Conservation (phyloP, 2,888 invertebrate genomes). For the Beris chalybata region DNA sequence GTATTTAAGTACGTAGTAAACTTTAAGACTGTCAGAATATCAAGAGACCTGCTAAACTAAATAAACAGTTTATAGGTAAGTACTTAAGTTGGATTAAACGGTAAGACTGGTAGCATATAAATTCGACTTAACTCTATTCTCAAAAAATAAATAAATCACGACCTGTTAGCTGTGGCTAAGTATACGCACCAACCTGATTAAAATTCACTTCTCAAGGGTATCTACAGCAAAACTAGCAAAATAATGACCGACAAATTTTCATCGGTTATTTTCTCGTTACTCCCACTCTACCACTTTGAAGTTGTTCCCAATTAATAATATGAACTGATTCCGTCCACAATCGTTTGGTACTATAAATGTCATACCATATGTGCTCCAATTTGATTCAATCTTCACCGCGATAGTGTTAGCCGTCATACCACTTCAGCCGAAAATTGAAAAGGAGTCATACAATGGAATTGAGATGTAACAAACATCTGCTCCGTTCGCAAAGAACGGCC, state of each 20-base stretch:
- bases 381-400: slow-evolving; percentile 14
- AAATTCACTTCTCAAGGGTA: no score
- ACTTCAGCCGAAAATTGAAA: slow-evolving; percentile 13
- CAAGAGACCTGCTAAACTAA: no score
- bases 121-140: slow-evolving; percentile 1
- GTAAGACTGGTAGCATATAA: slow-evolving; percentile 26
- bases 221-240: slow-evolving; percentile 7
- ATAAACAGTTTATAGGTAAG: no score
- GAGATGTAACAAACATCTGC: slow-evolving; percentile 27
- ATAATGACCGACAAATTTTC: slow-evolving; percentile 5
- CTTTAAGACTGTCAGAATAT: no score
- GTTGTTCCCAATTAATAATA: slow-evolving; percentile 30
- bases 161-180: no score
- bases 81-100: slow-evolving; percentile 13
- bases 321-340: no score
- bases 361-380: slow-evolving; percentile 24
- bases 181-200: no score
- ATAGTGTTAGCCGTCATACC: slow-evolving; percentile 27
- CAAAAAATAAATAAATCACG: slow-evolving; percentile 26
- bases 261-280: neutral
- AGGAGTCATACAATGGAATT: slow-evolving; percentile 11
- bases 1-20: no score
- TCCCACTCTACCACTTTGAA: slow-evolving; percentile 11
- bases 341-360: slow-evolving; percentile 1
- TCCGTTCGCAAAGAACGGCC: neutral